phyloP scores from a whole-genome alignment of 2,888 invertebrate genomes.

The Drosophila ezoana region DNA sequence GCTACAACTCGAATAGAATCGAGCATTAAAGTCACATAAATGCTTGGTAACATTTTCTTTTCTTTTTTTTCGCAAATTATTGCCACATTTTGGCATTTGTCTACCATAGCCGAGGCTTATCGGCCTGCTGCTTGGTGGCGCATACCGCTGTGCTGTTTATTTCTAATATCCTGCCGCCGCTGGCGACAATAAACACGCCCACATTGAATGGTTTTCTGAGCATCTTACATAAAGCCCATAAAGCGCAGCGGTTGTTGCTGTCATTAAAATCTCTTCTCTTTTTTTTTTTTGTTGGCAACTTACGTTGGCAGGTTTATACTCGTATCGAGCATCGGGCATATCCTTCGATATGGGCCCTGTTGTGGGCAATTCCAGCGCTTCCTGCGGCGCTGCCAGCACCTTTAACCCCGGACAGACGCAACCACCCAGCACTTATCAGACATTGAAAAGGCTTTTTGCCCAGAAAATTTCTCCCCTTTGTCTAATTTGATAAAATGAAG shows the following conservation, averaged over 20 bases:
- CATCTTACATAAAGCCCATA: slow-evolving; percentile 63
- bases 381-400: slow-evolving; percentile 63
- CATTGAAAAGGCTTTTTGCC: slow-evolving; percentile 49
- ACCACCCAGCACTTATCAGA: slow-evolving; percentile 22
- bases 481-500: slow-evolving; percentile 72
- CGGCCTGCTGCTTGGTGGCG: slow-evolving; percentile 31
- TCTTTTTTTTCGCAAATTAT: slow-evolving; percentile 35
- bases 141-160: slow-evolving; percentile 70
- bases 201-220: slow-evolving; percentile 48
- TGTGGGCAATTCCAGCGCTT: slow-evolving; percentile 58
- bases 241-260: slow-evolving; percentile 72
- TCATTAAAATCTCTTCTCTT: slow-evolving; percentile 78
- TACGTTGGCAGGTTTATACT: slow-evolving; percentile 48
- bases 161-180: slow-evolving; percentile 74
- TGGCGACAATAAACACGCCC: slow-evolving; percentile 77
- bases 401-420: slow-evolving; percentile 57
- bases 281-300: slow-evolving; percentile 38
- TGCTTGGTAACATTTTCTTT: slow-evolving; percentile 20
- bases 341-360: slow-evolving; percentile 32
- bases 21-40: slow-evolving; percentile 39
- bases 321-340: slow-evolving; percentile 58
- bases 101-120: slow-evolving; percentile 43
- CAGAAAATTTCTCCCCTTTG: slow-evolving; percentile 62
- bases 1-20: slow-evolving; percentile 11
- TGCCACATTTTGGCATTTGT: slow-evolving; percentile 36